A percentile compares a stretch with the other conserved stretches of the same genome.
These are phyloP conservation scores for Picathartes gymnocephalus DNA, from an alignment of 2,113 vertebrate genomes.

Conservation along the genomic window DNA sequence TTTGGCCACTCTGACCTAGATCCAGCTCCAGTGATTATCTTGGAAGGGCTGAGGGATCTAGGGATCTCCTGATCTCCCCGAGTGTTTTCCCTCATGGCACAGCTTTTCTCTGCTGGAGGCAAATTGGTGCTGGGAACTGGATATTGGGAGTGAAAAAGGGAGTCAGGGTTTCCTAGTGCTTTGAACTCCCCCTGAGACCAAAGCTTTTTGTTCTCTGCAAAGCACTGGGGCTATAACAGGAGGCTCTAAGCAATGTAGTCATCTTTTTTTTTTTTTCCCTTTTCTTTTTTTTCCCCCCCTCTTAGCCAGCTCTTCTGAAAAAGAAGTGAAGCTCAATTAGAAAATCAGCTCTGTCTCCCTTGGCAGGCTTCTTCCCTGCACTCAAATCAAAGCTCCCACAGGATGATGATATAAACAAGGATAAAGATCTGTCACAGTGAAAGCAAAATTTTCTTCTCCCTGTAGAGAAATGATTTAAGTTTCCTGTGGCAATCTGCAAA, in stretches of 20 bases:
- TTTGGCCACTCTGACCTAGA: not conserved
- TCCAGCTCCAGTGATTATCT: not conserved
- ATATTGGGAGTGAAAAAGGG: not conserved
- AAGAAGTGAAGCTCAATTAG: not conserved
- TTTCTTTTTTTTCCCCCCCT: not conserved
- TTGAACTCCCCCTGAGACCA: not conserved
- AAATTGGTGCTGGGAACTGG: not conserved
- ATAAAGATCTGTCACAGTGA: not conserved
- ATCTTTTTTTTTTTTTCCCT: not conserved
- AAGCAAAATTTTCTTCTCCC: not conserved
- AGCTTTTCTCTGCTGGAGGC: not conserved
- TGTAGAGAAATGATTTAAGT: not conserved
- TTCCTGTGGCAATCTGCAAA: not conserved
- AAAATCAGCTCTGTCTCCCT: not conserved
- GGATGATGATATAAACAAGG: not conserved
- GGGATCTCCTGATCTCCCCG: not conserved
- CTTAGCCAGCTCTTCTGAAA: not conserved
- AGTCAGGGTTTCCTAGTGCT: not conserved
- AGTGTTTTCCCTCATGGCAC: fast-evolving
- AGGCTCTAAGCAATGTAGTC: not conserved
- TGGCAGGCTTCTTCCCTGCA: not conserved
- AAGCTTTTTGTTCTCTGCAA: not conserved
- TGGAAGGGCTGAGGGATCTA: not conserved
- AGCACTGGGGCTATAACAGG: not conserved
- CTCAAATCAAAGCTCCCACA: not conserved